Evolutionary conservation across 2,888 invertebrate genomes (phyloP), one percentile per base, ranked within the genome.

Genomic region (Tetramorium bicarinatum): DNA sequence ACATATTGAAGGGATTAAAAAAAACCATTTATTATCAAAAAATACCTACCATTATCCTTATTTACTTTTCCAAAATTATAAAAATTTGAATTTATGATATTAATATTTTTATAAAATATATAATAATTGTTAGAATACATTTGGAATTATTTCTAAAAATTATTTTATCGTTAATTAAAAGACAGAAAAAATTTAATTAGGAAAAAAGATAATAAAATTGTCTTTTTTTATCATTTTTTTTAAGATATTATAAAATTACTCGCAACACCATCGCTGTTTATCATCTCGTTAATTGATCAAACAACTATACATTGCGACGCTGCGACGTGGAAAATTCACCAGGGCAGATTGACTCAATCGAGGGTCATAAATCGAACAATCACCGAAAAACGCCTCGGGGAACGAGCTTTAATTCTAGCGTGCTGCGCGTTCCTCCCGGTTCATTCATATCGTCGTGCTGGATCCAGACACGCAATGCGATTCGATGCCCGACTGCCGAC

Each of bases 371-470:
- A 87, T 85, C 61, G 83, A 25, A 64, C 80, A 83, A 86, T 89
- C 86, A 76, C 72, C 69, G 87, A 79, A 84, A 83, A 84, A 82
- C 85, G 79, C 77, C 86, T 86, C 83, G 81, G 86, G 84, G 86
- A 81, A 62, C 83, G 80, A 76, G 86, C 71, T 84, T 86, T 84
- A 71, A 80, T 74, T 83, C 69, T 80, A 66, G 44, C 64, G 82
- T 62, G 72, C 79, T 81, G 29, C 29, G 34, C 83, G 34, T 54
- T 75, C n/a, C 66, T 54, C 66, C 54, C 83, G 72, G 47, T 81
- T 85, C 89, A 82, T 86, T 86, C 89, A 85, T 84, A 87, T 82
- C 69, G 80, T 56, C 29, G 38, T 41, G 49, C 47, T 34, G 59
- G 9, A 18, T n/a, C 13, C 38, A 47, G 34, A 61, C 79, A 79